Evolutionary conservation across 64 coral and sea anemone species (phyloP).

Genomic region (Porites lutea): DNA sequence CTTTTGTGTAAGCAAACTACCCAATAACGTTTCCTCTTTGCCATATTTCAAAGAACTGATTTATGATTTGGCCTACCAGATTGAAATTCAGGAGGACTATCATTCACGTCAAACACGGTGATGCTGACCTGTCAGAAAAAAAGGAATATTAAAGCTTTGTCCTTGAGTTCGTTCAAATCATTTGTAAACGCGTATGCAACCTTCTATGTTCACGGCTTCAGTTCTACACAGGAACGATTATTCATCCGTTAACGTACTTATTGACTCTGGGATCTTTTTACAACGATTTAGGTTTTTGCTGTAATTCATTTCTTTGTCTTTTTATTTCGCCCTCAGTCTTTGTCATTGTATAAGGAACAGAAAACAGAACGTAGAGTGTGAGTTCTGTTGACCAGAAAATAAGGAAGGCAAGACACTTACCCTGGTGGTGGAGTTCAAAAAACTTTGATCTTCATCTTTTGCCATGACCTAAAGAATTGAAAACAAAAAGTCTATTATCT

Average conservation of each 20-base stretch:
- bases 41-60: not conserved
- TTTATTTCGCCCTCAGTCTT: too few relatives aligned
- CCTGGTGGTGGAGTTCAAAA: slow-evolving; percentile 82
- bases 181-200: too few relatives aligned
- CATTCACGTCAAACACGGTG: slow-evolving; percentile 83
- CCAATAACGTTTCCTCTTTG: too few relatives aligned
- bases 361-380: not conserved
- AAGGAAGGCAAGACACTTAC: not conserved
- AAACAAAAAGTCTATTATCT: not conserved
- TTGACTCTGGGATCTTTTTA: too few relatives aligned
- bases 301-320: too few relatives aligned
- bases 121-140: slow-evolving; percentile 59
- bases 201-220: not conserved
- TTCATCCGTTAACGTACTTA: too few relatives aligned
- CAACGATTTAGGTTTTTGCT: too few relatives aligned
- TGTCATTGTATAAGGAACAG: not conserved
- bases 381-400: not conserved
- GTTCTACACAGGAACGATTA: too few relatives aligned
- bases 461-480: slow-evolving; percentile 64
- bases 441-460: slow-evolving; percentile 74
- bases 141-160: not conserved
- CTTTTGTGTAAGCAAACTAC: too few relatives aligned
- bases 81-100: slow-evolving; percentile 84
- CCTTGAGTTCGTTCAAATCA: too few relatives aligned
- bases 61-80: slow-evolving; percentile 49